Conservation (phyloP, 2,113 vertebrate genomes). For the Macaca mulatta region DNA sequence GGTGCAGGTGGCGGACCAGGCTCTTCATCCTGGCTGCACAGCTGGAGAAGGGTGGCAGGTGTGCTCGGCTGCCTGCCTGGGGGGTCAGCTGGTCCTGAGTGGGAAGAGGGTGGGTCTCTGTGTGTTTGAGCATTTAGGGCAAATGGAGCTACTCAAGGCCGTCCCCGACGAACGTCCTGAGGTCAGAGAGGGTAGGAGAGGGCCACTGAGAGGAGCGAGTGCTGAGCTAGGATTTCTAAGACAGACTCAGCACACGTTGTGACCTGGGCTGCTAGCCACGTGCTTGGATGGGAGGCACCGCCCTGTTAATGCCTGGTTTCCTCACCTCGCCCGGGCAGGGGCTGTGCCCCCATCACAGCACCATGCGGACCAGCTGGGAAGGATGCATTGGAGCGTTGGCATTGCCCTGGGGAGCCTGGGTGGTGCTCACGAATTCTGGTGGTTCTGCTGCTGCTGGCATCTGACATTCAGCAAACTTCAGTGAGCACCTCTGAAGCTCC, state of each 20-base stretch:
- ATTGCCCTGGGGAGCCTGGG: not conserved
- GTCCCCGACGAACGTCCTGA: not conserved
- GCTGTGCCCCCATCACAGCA: not conserved
- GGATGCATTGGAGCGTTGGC: no score
- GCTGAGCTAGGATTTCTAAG: not conserved
- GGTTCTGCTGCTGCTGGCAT: no score
- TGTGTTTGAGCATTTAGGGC: not conserved
- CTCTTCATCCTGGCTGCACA: not conserved
- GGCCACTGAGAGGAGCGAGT: rapidly evolving
- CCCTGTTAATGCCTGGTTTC: not conserved
- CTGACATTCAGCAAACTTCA: not conserved
- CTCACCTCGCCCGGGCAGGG: not conserved
- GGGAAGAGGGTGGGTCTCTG: no score
- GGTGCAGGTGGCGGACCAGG: not conserved
- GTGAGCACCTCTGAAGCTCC: not conserved
- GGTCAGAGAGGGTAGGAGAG: not conserved
- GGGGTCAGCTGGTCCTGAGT: not conserved
- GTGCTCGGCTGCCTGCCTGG: not conserved
- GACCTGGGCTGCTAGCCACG: not conserved
- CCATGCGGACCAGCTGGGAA: not conserved
- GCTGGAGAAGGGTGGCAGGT: not conserved
- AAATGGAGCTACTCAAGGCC: no score
- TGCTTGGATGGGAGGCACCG: not conserved
- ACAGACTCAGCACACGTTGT: not conserved
- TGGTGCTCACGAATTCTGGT: not conserved